Percentiles rank a stretch among this genome's conserved stretches.
Conservation (phyloP, 2,113 vertebrate species). For the Trogon surrucura region DNA sequence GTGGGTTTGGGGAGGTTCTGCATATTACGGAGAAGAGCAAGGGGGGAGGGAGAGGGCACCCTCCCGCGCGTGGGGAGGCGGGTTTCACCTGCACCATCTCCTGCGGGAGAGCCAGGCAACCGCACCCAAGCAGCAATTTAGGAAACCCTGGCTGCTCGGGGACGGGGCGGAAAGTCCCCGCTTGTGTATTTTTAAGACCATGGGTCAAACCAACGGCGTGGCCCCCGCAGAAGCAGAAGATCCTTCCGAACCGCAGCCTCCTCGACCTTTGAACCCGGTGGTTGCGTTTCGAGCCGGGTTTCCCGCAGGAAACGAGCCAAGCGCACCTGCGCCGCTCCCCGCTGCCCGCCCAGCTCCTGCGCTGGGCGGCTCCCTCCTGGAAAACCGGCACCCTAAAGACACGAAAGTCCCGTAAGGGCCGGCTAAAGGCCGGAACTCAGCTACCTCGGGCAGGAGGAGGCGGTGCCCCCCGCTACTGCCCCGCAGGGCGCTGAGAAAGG, state of each 20-base stretch:
- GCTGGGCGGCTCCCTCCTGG: background rate
- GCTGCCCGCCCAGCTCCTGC: background rate
- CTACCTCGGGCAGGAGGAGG: rapidly evolving
- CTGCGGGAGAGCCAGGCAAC: background rate
- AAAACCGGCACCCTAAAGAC: background rate
- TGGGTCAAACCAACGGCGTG: background rate
- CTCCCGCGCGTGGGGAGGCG: background rate
- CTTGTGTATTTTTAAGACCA: background rate
- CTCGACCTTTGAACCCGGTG: background rate
- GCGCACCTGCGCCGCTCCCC: background rate
- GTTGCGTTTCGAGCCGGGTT: background rate
- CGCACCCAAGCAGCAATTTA: background rate
- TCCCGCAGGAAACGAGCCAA: background rate
- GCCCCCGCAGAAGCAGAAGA: background rate
- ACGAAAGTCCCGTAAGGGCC: rapidly evolving
- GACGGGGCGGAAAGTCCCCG: background rate
- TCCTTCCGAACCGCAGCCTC: background rate
- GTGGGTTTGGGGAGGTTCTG: background rate
- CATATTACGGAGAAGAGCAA: background rate
- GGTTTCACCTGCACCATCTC: background rate
- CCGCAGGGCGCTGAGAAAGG: background rate
- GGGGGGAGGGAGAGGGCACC: background rate
- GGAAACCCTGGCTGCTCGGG: background rate
- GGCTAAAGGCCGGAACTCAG: background rate
- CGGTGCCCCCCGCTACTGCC: rapidly evolving